Percentiles rank a stretch among this genome's conserved stretches.
Conservation (phyloP, 1,140 invertebrate genomes). For the fruit fly (Drosophila melanogaster) region DNA sequence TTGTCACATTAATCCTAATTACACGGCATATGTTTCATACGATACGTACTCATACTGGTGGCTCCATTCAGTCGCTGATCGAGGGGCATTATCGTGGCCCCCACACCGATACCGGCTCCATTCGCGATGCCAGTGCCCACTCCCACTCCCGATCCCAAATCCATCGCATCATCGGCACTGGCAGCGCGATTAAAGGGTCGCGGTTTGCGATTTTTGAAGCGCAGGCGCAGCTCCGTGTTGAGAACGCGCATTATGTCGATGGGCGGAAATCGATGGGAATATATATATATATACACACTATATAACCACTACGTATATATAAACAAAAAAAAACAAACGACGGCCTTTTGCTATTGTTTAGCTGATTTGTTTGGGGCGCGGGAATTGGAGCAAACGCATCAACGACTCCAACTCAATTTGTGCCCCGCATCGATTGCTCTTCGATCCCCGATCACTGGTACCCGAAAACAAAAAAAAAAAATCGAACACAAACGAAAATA, state of each 20-base stretch:
- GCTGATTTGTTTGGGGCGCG: conserved; percentile 20
- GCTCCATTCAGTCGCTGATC: conserved; percentile 33
- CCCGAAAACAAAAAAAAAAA: conserved; percentile 15
- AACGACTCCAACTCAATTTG: conserved; percentile 58
- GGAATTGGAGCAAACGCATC: conserved; percentile 69
- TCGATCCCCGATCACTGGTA: conserved; percentile 29
- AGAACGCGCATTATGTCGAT: conserved; percentile 61
- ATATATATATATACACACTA: background rate
- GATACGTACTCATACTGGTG: conserved; percentile 54
- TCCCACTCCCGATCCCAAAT: conserved; percentile 11
- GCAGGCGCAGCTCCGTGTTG: conserved; percentile 74
- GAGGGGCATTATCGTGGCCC: conserved; percentile 5
- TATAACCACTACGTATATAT: background rate
- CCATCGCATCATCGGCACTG: conserved; percentile 72
- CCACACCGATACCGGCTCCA: background rate
- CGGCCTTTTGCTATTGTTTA: conserved; percentile 8
- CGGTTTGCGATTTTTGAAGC: conserved; percentile 79
- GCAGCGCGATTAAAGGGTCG: conserved; percentile 78
- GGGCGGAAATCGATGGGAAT: conserved; percentile 30
- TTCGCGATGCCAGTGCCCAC: background rate
- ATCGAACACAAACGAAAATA: background rate
- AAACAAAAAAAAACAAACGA: too few relatives aligned
- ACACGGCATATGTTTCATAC: background rate
- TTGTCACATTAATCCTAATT: too few relatives aligned
- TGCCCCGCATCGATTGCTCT: conserved; percentile 19